phyloP scores from a whole-genome alignment of 2,888 invertebrate genomes.

The Hypercompe scribonia region DNA sequence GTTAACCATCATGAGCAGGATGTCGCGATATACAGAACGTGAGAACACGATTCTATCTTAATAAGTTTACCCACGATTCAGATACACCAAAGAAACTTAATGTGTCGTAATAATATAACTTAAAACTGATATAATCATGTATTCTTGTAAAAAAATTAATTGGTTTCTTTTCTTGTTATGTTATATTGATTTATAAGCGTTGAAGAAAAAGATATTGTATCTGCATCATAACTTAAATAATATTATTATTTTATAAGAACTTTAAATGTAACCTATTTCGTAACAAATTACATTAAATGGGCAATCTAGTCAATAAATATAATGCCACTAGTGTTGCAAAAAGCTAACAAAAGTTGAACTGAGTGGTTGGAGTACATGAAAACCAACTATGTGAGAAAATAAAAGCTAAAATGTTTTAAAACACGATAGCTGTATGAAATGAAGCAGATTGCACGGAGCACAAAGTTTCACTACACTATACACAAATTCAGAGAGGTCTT shows the following conservation, averaged over 20 bases:
- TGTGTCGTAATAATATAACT: slow-evolving; percentile 42
- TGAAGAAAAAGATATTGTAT: neutral
- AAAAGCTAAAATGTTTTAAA: slow-evolving; percentile 51
- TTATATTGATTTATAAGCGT: neutral
- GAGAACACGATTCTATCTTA: slow-evolving; percentile 52
- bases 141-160: slow-evolving; percentile 20
- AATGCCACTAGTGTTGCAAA: slow-evolving; percentile 39
- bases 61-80: slow-evolving; percentile 56
- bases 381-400: slow-evolving; percentile 52
- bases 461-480: slow-evolving; percentile 43
- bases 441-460: slow-evolving; percentile 47
- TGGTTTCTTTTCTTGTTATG: slow-evolving; percentile 4
- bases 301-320: slow-evolving; percentile 24
- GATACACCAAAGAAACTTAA: slow-evolving; percentile 48
- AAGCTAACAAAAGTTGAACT: slow-evolving; percentile 40
- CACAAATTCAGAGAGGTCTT: slow-evolving; percentile 32
- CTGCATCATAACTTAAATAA: neutral
- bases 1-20: slow-evolving; percentile 45
- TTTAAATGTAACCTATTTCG: neutral
- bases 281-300: slow-evolving; percentile 22
- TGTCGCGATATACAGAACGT: slow-evolving; percentile 52
- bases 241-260: neutral
- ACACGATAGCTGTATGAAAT: slow-evolving; percentile 54
- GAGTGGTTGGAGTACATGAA: slow-evolving; percentile 42
- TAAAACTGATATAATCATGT: slow-evolving; percentile 19